phyloP scores from a whole-genome alignment of 2,888 invertebrate genomes.

The Megaustenia siamemsis region DNA sequence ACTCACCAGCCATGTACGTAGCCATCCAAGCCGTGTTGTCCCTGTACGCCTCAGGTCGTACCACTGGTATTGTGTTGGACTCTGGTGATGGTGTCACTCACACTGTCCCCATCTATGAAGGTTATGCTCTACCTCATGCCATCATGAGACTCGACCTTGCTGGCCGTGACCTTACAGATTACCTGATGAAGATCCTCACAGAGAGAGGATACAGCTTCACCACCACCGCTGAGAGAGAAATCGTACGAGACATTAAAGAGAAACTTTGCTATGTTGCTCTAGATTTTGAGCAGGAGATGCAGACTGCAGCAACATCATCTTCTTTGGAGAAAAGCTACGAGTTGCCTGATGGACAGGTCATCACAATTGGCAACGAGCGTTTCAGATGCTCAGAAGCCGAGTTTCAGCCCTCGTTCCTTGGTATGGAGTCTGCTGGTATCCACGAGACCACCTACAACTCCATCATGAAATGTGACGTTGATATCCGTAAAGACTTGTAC shows the following conservation, averaged over 20 bases:
- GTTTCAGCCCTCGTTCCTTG: conserved; percentile 77
- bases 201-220: conserved; percentile 78
- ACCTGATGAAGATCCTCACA: conserved; percentile 85
- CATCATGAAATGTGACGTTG: conserved; percentile 79
- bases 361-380: conserved; percentile 65
- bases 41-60: conserved; percentile 96
- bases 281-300: conserved; percentile 94
- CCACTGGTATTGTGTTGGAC: conserved; percentile 96
- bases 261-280: conserved; percentile 94
- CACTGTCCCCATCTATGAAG: conserved; percentile 95
- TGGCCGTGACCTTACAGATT: conserved; percentile 83
- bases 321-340: conserved; percentile 93
- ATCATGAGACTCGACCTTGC: conserved; percentile 84
- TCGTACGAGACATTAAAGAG: conserved; percentile 95
- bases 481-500: conserved; percentile 79
- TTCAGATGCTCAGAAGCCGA: conserved; percentile 74
- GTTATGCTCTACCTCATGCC: conserved; percentile 95
- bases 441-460: conserved; percentile 79
- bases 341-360: conserved; percentile 79
- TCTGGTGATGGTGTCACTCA: conserved; percentile 96
- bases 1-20: conserved; percentile 95
- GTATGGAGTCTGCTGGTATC: conserved; percentile 78
- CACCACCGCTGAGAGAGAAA: conserved; percentile 91
- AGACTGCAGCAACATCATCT: conserved; percentile 89
- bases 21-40: conserved; percentile 96